Conservation (phyloP, 1,140 invertebrate species). For the Cyrtorhinus lividipennis region DNA sequence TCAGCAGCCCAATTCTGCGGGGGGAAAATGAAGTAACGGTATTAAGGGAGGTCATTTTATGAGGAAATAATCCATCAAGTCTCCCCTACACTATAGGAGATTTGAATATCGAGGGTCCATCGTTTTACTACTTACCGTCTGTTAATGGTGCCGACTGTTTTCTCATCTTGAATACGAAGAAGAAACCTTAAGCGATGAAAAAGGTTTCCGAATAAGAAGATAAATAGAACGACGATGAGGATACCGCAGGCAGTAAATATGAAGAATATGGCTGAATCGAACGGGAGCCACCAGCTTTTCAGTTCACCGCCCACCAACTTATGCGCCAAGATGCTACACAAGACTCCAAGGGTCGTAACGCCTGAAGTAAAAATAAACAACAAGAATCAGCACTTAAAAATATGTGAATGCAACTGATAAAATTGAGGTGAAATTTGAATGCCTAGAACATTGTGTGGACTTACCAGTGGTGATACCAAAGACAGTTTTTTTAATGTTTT, state of each 20-base stretch:
- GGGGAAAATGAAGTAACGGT: constrained; percentile 20
- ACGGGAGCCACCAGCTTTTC: constrained; percentile 42
- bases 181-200: constrained; percentile 27
- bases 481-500: constrained; percentile 39
- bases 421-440: too few species aligned
- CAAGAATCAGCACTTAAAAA: too few species aligned
- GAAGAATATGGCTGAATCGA: constrained; percentile 38
- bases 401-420: too few species aligned
- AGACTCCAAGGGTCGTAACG: constrained; percentile 38
- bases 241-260: constrained; percentile 38
- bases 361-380: constrained; percentile 28
- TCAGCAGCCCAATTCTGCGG: constrained; percentile 41
- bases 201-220: constrained; percentile 36
- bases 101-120: too few species aligned
- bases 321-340: constrained; percentile 40
- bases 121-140: constrained; percentile 15
- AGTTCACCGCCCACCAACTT: constrained; percentile 36
- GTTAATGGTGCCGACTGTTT: constrained; percentile 15
- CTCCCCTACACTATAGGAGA: too few species aligned
- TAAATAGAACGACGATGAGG: constrained; percentile 37
- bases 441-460: too few species aligned
- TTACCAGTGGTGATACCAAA: constrained; percentile 40
- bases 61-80: constrained; percentile 4
- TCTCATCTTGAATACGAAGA: constrained; percentile 9
- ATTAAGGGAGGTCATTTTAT: not conserved